phyloP scores from a whole-genome alignment of 64 coral and sea anemone genomes.

The Stylophora pistillata region DNA sequence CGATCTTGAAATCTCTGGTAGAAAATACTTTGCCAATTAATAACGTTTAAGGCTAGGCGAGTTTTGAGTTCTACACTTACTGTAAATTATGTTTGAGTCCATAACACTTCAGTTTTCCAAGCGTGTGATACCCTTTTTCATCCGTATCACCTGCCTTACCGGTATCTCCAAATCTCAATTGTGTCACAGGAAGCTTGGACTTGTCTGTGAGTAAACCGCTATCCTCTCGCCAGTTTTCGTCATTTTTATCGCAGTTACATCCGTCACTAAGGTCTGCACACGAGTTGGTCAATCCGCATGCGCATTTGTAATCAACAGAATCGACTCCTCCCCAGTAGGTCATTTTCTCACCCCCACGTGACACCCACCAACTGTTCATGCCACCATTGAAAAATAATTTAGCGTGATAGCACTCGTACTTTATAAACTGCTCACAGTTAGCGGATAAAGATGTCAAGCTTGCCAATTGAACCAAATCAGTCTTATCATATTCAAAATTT shows the following conservation, averaged over 20 bases:
- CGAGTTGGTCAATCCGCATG: neutral
- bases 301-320: neutral
- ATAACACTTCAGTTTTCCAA: constrained; percentile 4
- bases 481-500: neutral
- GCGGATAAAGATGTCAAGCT: neutral
- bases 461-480: neutral
- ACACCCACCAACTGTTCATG: constrained; percentile 16
- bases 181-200: neutral
- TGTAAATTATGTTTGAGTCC: neutral
- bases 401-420: constrained; percentile 9
- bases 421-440: constrained; percentile 12
- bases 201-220: constrained; percentile 4
- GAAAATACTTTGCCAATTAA: too few relatives aligned
- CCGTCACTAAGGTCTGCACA: constrained; percentile 1
- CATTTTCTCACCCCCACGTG: constrained; percentile 28
- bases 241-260: constrained; percentile 42
- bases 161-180: constrained; percentile 12
- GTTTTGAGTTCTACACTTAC: too few relatives aligned
- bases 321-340: constrained; percentile 15
- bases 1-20: too few relatives aligned
- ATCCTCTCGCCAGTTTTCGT: neutral
- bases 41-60: too few relatives aligned
- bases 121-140: constrained; percentile 11
- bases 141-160: fast-evolving
- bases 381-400: neutral